These are phyloP conservation scores for Trematocara zebra DNA, from an alignment of 2,113 vertebrate genomes.

Conservation along the genomic window DNA sequence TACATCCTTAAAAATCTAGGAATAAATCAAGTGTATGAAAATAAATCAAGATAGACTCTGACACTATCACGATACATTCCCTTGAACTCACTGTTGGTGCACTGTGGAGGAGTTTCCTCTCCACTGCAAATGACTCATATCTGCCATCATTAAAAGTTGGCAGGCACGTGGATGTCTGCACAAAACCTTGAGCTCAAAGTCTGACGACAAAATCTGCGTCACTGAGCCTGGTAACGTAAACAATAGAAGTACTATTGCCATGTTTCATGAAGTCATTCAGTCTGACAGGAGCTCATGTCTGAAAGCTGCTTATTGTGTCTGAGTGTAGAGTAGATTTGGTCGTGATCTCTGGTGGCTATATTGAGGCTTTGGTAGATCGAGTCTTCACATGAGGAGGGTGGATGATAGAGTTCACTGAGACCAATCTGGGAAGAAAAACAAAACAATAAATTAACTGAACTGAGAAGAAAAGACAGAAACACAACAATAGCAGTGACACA, in stretches of 20 bases:
- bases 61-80: fast-evolving
- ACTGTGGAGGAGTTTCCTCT: background rate
- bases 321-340: background rate
- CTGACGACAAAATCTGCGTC: fast-evolving
- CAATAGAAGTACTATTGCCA: background rate
- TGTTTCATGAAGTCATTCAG: background rate
- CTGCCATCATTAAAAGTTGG: background rate
- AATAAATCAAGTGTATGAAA: background rate
- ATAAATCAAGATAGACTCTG: fast-evolving
- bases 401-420: background rate
- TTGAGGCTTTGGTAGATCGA: background rate
- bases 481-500: background rate
- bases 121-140: background rate
- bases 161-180: background rate
- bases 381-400: background rate
- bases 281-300: background rate
- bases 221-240: fast-evolving
- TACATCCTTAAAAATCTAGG: background rate
- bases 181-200: background rate
- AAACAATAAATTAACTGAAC: background rate
- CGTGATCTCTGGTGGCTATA: background rate
- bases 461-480: background rate
- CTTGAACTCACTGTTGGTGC: background rate
- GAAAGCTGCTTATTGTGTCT: fast-evolving
- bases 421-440: background rate